Evolutionary conservation across 2,797 vertebrate species (phyloP), one percentile per base, ranked within the genome.

Genomic region (Micromesistius poutassou): DNA sequence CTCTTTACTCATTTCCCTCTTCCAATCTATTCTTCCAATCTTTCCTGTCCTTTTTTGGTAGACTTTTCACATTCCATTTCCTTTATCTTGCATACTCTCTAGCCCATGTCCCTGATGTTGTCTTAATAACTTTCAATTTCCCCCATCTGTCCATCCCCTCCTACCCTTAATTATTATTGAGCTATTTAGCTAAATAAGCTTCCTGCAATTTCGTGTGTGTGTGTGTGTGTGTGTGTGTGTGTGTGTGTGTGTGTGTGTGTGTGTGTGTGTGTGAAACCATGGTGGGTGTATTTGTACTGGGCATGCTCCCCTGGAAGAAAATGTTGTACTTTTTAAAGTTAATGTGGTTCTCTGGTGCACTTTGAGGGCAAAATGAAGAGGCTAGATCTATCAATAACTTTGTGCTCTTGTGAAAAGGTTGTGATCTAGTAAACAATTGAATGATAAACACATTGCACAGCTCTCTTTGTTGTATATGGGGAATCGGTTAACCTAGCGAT

Each of bases 1-100:
- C 46, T 8, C 42, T 46, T 50, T 22, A 19, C 46, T 62, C 19
- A 62, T 25, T 10, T 46, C 62, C 36, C 19, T 33, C 35, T 31
- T 19, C 42, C 28, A 30, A 33, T 77, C 70, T 46, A 13, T 76
- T 68, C 31, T 19, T 30, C 25, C 75, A 42, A 13, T 76, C 75
- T 42, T 19, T 30, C 25, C 75, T 71, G 19, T 30, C 25, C 68
- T 8, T 42, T 38, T 68, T 31, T 14, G 68, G 30, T 31, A 30
- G 70, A 71, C 31, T 30, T 71, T 71, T 71, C 28, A 71, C 70
- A 1, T 30, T 76, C 36, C 66, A 71, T 70, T 71, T 76, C 62
- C 36, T 19, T 70, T 30, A 31, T 36, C 55, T 68, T 38, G 30
- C 66, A 38, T 76, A 14, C 35, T 33, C 62, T 28, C 22, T 19